These are phyloP conservation scores for Graphium colonna DNA, from an alignment of 2,888 invertebrate genomes.

Conservation along the genomic window DNA sequence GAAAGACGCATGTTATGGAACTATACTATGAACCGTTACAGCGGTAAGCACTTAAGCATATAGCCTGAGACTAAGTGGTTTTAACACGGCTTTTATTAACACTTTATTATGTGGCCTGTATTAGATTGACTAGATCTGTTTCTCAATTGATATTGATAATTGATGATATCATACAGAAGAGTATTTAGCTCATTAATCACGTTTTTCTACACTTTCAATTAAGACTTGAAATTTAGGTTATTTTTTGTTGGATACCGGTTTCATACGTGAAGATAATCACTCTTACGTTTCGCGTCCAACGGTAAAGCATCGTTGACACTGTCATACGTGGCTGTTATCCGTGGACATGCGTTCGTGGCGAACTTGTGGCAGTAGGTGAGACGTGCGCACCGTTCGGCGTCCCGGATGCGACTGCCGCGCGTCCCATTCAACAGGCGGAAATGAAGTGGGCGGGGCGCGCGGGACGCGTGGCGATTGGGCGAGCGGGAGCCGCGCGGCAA, in stretches of 20 bases:
- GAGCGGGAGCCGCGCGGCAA: conserved; percentile 57
- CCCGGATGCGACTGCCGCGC: conserved; percentile 63
- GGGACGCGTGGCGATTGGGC: conserved; percentile 73
- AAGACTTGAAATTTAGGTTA: too few relatives aligned
- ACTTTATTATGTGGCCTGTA: too few relatives aligned
- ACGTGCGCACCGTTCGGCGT: conserved; percentile 33
- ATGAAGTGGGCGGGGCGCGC: conserved; percentile 77
- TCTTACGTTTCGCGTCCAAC: background rate
- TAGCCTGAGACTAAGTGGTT: background rate
- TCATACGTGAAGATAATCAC: too few relatives aligned
- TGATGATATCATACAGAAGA: too few relatives aligned
- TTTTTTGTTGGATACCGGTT: too few relatives aligned
- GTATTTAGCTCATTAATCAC: too few relatives aligned
- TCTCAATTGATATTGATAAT: too few relatives aligned
- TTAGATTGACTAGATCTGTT: too few relatives aligned
- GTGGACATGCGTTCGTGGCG: conserved; percentile 21
- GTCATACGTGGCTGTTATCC: too few relatives aligned
- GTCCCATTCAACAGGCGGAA: conserved; percentile 69
- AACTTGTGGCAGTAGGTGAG: background rate
- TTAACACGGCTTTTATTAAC: too few relatives aligned
- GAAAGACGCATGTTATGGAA: conserved; percentile 1
- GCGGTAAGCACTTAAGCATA: conserved; percentile 7
- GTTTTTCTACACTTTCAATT: too few relatives aligned
- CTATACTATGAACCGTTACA: background rate
- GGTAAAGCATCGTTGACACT: conserved; percentile 22